These are phyloP conservation scores for Bombus soroeensis DNA, from an alignment of 1,140 invertebrate genomes.

Conservation along the genomic window DNA sequence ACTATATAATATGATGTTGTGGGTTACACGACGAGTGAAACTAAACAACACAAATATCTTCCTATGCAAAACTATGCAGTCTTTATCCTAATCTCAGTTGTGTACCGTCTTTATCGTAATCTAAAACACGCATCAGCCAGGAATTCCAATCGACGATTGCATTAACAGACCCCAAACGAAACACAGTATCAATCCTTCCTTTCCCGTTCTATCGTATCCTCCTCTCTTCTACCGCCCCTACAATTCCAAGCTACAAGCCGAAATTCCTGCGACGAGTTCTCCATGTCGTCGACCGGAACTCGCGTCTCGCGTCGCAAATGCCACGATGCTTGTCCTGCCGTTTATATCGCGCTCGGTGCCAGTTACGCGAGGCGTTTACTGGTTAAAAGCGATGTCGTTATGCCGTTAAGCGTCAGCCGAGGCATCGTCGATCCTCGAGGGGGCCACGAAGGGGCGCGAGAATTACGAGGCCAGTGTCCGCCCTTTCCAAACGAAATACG, in stretches of 20 bases:
- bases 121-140: too few relatives aligned
- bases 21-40: fast-evolving
- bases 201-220: too few relatives aligned
- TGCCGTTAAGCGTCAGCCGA: conserved; percentile 48
- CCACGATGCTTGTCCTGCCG: conserved; percentile 5
- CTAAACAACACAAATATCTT: not conserved
- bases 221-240: too few relatives aligned
- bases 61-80: not conserved
- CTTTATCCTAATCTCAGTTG: too few relatives aligned
- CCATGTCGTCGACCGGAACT: not conserved
- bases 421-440: not conserved
- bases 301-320: not conserved
- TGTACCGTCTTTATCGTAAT: too few relatives aligned
- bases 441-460: not conserved
- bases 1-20: not conserved
- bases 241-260: not conserved
- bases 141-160: too few relatives aligned
- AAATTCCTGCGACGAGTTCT: conserved; percentile 8
- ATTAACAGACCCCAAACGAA: too few relatives aligned
- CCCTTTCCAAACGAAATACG: conserved; percentile 35
- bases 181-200: too few relatives aligned
- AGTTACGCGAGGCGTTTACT: conserved; percentile 40
- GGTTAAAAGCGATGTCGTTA: conserved; percentile 61
- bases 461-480: conserved; percentile 42
- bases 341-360: conserved; percentile 50